A percentile compares a stretch with the other conserved stretches of the same genome.
These are phyloP conservation scores for Pseudococcus jackbeardsleyi DNA, from an alignment of 2,888 invertebrate genomes.

Conservation along the genomic window DNA sequence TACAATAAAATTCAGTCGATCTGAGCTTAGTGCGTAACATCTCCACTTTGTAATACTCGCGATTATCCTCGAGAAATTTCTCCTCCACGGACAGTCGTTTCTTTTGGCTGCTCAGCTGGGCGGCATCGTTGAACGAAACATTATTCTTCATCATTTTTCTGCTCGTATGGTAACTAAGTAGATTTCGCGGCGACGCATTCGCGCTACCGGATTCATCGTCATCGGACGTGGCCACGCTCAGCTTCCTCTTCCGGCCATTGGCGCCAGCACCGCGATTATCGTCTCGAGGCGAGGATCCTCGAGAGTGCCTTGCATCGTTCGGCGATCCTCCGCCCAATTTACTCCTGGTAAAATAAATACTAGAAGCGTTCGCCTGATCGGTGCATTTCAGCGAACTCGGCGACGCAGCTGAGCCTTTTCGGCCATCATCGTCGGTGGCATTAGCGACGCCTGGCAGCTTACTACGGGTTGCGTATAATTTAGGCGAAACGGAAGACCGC, in stretches of 20 bases:
- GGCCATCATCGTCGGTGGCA: conserved; percentile 2
- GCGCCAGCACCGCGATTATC: background rate
- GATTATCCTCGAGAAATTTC: conserved; percentile 73
- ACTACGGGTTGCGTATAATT: conserved; percentile 2
- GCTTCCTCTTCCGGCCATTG: background rate
- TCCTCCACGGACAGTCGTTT: conserved; percentile 70
- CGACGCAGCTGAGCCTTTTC: background rate
- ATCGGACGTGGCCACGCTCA: conserved; percentile 25
- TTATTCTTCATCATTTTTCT: conserved; percentile 28
- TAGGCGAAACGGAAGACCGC: conserved; percentile 59
- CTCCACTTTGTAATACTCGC: conserved; percentile 81
- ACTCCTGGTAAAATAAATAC: conserved; percentile 41
- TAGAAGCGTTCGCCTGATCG: background rate
- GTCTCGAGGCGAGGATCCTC: conserved; percentile 34
- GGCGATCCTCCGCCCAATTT: conserved; percentile 49
- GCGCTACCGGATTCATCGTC: conserved; percentile 24
- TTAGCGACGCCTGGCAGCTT: background rate
- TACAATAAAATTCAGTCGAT: conserved; percentile 71
- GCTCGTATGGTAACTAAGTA: conserved; percentile 48
- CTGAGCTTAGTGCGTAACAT: conserved; percentile 79
- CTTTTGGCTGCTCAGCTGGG: background rate
- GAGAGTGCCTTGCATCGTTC: background rate
- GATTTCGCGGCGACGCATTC: conserved; percentile 40
- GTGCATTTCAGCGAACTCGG: background rate
- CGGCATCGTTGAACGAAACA: conserved; percentile 2